phyloP scores from a whole-genome alignment of 1,140 invertebrate species.

The Platyscapa corneri region DNA sequence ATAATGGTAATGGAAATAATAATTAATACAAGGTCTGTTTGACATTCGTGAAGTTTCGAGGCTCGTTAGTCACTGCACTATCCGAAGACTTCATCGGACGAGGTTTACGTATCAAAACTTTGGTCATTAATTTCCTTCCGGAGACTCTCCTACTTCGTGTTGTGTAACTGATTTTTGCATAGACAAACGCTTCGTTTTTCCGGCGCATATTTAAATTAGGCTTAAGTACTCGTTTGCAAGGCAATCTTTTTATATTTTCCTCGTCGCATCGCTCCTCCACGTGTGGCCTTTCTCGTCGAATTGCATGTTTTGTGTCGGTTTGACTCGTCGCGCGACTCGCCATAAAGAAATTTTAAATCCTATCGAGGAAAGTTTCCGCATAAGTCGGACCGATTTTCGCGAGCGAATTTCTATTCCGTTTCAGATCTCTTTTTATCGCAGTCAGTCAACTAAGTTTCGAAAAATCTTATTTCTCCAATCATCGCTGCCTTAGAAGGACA shows the following conservation, averaged over 20 bases:
- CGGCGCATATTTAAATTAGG: neutral
- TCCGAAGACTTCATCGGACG: slow-evolving; percentile 35
- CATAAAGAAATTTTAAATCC: neutral
- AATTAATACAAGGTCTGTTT: slow-evolving; percentile 17
- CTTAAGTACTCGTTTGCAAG: too few relatives aligned
- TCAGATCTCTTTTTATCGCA: slow-evolving; percentile 20
- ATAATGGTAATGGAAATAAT: too few relatives aligned
- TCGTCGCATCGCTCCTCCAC: too few relatives aligned
- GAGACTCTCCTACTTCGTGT: neutral
- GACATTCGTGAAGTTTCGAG: slow-evolving; percentile 14
- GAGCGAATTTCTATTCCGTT: neutral
- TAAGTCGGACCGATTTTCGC: neutral
- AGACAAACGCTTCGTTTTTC: neutral
- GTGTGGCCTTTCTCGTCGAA: too few relatives aligned
- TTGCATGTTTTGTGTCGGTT: too few relatives aligned
- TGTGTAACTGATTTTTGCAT: slow-evolving; percentile 19
- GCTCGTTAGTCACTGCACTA: slow-evolving; percentile 39
- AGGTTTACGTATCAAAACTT: slow-evolving; percentile 46
- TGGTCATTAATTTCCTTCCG: slow-evolving; percentile 40
- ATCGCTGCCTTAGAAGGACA: neutral
- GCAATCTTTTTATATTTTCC: too few relatives aligned
- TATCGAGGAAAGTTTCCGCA: neutral
- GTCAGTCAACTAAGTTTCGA: too few relatives aligned
- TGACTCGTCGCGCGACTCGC: too few relatives aligned
- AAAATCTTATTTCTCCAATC: too few relatives aligned